Evolutionary conservation across 2,888 invertebrate genomes (phyloP).

Genomic region (Sepioteuthis lessoniana): DNA sequence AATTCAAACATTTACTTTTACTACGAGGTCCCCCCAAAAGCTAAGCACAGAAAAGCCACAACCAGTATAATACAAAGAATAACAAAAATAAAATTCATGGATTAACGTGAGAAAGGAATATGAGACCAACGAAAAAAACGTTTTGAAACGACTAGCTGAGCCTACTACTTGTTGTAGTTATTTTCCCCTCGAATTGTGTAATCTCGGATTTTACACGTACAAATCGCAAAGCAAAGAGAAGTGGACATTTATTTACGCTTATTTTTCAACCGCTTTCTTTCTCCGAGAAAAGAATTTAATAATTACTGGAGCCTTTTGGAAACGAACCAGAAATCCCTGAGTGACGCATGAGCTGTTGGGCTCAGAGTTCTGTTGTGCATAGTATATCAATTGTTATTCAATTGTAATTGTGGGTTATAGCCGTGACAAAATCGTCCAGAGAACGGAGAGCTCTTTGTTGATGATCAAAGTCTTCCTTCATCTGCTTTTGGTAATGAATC

Average conservation of each 20-base stretch:
- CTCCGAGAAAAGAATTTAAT: not conserved
- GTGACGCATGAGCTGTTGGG: not conserved
- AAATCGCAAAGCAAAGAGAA: not conserved
- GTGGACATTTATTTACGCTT: not conserved
- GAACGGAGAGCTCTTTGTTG: not conserved
- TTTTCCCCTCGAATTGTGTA: not conserved
- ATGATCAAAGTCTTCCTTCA: no score
- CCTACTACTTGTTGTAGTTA: not conserved
- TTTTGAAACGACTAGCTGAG: not conserved
- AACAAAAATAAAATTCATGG: no score
- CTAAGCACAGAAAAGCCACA: not conserved
- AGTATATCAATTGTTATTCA: not conserved
- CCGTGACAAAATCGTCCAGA: not conserved
- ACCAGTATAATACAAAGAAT: not conserved
- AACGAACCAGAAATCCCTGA: not conserved
- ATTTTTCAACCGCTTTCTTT: not conserved
- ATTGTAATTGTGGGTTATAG: not conserved
- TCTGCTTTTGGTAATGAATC: not conserved
- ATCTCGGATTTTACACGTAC: not conserved
- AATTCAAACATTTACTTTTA: not conserved
- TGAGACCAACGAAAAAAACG: not conserved
- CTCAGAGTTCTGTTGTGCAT: not conserved
- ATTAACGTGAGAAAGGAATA: not conserved
- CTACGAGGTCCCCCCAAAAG: not conserved
- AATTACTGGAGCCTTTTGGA: not conserved